Evolutionary conservation across 2,113 vertebrate genomes (phyloP), one percentile per base, ranked within the genome.

Genomic region (Pseudorasbora parva): DNA sequence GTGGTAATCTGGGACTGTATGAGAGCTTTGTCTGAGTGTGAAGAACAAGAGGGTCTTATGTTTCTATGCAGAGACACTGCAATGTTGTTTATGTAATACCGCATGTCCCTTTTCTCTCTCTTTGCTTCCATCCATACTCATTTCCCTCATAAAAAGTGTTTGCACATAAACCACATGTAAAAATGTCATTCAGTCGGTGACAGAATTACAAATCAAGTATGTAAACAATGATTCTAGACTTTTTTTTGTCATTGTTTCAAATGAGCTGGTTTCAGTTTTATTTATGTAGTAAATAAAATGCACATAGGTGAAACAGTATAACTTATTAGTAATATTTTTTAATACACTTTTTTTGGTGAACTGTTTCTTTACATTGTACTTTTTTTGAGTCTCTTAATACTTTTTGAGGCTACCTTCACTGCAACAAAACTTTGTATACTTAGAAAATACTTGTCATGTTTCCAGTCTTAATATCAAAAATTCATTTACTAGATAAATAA

Each of bases 1-100:
- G 9, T 27, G 43, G 17, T 49, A 68, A 66, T 79, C 77, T 80
- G 25, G 60, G 43, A 68, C 60, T 66, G n/a, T n/a, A n/a, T n/a
- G n/a, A n/a, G n/a, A n/a, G n/a, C 59, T 51, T 69, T 51, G 64
- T 69, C 17, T 69, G 27, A 37, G 21, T 6, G 30, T 69, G 25
- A 54, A 78, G 19, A 21, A 81, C 47, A 12, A 62, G 45, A 47
- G 14, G 17, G 54, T 41, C 25, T 49, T 25, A 9, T 49, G 43
- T 66, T 27, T 66, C 10, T 66, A 19, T 41, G 62, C 41, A 8
- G 59, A 68, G 78, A 69, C 27, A 81, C 45, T 21, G 17, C 45
- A 41, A 3, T 23, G 62, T 47, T 56, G 33, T 79, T 79, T 49
- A 59, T 45, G n/a, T 23, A 66, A 66, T 33, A 14, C 23, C 2